Base-by-base conservation (phyloP, 1,140 invertebrate genomes). In the Harpegnathos saltator region DNA sequence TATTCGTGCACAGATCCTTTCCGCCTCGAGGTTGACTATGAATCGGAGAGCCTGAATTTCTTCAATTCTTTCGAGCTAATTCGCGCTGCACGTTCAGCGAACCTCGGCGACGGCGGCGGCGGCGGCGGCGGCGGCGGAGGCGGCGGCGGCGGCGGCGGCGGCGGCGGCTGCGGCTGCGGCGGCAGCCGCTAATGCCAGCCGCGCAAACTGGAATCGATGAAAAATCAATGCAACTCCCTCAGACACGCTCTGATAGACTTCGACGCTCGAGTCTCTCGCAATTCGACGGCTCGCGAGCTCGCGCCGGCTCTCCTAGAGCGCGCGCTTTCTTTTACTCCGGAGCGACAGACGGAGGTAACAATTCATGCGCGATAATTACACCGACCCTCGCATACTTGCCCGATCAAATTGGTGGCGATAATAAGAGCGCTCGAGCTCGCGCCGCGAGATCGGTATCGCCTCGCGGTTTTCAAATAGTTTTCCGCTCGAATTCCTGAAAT, bases 171-270 rank as follows among this genome's bases (percentile, higher is more conserved):
- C 19, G 22, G 24, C 15, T 14, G 29, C 29, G 5, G 29, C 29
- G 11, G 22, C 44, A 17, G 24, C 17, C 68, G 56, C 44, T 86
- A 88, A 87, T 84, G 65, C 19, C 71, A 72, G 44, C 65, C 48
- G 69, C 29, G 83, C 85, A 85, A 88, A 89, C 89, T 89, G 88
- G 89, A 81, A 88, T 90, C 85, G 85, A 88, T 90, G 85, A 90
- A 91, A 91, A 90, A 85, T 91, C 88, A 85, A 69, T 85, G 90
- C 90, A 90, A 89, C 88, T 89, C 81, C 84, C 91, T 92, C 85
- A 89, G 91, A 92, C 91, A 92, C 91, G 91, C 91, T 92, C 91
- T 92, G 90, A 92, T 92, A 92, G 91, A 91, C 81, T 85, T 74
- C 54, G 71, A 69, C 73, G 85, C 66, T 82, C 56, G 74, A 80